Percentiles rank a stretch among this genome's conserved stretches.
Evolutionary conservation across 1,140 invertebrate species (phyloP).

Genomic region (Theocolax elegans): DNA sequence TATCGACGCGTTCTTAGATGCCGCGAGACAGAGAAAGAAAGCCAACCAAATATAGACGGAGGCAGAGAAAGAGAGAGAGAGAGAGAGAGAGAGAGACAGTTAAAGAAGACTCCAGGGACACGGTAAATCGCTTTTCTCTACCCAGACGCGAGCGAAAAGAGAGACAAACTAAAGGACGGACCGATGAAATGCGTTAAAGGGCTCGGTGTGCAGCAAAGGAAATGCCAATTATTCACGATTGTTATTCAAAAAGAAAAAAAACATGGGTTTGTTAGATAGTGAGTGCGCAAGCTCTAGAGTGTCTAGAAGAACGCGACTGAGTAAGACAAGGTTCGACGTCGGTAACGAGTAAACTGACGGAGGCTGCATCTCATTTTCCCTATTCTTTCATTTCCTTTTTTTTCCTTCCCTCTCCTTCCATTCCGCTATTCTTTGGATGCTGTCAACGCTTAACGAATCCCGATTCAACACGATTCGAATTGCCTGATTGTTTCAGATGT

Average conservation of each 20-base stretch:
- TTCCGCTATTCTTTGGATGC: too few species aligned
- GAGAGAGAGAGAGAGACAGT: too few species aligned
- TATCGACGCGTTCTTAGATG: background rate
- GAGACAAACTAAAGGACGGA: too few species aligned
- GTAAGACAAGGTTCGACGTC: background rate
- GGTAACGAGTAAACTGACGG: conserved; percentile 4
- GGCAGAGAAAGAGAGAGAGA: background rate
- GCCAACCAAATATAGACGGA: background rate
- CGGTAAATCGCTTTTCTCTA: conserved; percentile 22
- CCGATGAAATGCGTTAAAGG: conserved; percentile 13
- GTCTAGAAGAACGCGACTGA: too few species aligned
- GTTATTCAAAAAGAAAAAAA: conserved; percentile 25
- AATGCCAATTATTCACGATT: conserved; percentile 35
- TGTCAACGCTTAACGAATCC: too few species aligned
- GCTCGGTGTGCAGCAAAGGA: background rate
- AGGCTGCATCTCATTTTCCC: too few species aligned
- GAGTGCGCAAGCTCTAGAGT: too few species aligned
- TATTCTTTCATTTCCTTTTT: too few species aligned
- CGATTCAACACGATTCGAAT: too few species aligned
- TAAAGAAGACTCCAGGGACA: too few species aligned
- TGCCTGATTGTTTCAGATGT: too few species aligned
- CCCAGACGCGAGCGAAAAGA: background rate
- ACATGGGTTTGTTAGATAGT: conserved; percentile 27
- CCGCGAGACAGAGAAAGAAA: background rate
- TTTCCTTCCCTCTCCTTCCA: too few species aligned